Evolutionary conservation across 2,797 vertebrate genomes (phyloP), one percentile per base, ranked within the genome.

Genomic region (Helarctos malayanus): DNA sequence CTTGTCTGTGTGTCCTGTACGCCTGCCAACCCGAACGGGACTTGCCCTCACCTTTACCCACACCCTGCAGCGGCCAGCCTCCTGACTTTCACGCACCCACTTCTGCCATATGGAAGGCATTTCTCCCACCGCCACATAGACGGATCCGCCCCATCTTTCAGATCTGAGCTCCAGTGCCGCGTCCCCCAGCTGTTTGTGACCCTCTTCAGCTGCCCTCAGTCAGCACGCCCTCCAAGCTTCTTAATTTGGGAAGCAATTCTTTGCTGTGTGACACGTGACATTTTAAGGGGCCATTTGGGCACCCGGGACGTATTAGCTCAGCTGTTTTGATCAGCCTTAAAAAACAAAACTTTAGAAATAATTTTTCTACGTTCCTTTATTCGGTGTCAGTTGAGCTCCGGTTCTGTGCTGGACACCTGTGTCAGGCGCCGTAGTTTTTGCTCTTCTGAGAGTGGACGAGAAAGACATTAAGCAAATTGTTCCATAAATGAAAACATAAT

Each of bases 241-340:
- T 89, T 92, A 29, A 32, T 76, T 86, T 89, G 81, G 95, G 90
- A 92, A 94, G 61, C 69, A 47, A 35, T 78, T 80, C 45, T 83
- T 91, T 93, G 73, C 69, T 85, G 4, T 61, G 54, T 59, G 96
- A 69, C 93, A 83, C 0, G 2, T 91, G 97, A 79, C 80, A 86
- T 95, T 96, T 95, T 81, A 75, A 92, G 81, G 82, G 86, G 54
- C 61, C 59, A 2, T 92, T 68, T 96, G 84, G 96, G 83, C 89
- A 91, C 79, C 38, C 18, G 54, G 35, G 68, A 76, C 68, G 57
- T 87, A 86, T 61, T 71, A 79, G 83, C 89, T 92, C 54, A 88
- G 88, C 68, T 57, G 16, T 94, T 95, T 82, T 29, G 65, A 78
- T 94, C 29, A 75, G 87, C 49, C 63, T 81, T 89, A 65, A 91